Conservation (phyloP, 2,113 vertebrate genomes). For the Alexandromys fortis region DNA sequence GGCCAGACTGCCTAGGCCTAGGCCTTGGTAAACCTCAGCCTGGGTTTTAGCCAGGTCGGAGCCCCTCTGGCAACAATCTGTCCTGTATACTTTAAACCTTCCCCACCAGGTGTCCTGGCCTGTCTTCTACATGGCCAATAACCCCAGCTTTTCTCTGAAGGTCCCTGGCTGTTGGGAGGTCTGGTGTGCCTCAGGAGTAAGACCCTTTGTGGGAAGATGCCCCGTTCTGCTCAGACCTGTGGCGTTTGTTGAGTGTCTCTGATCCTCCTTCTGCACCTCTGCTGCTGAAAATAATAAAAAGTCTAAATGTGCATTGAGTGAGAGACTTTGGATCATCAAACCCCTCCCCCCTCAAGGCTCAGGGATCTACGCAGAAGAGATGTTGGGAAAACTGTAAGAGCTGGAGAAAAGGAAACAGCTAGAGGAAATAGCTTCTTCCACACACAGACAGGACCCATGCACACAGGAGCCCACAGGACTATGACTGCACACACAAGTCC, state of each 20-base stretch:
- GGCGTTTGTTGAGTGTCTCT: no score
- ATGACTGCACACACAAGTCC: neutral
- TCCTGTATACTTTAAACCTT: neutral
- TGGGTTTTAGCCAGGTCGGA: neutral
- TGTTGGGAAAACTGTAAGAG: neutral
- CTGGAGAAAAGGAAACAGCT: neutral
- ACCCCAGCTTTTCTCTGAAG: no score
- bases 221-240: rapidly evolving
- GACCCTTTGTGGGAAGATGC: rapidly evolving
- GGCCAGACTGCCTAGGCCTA: neutral
- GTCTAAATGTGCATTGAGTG: neutral
- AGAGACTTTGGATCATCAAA: neutral
- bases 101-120: neutral
- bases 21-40: neutral
- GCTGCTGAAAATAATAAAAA: neutral
- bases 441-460: neutral
- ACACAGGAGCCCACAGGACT: neutral
- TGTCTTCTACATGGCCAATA: neutral
- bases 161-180: no score
- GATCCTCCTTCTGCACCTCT: neutral
- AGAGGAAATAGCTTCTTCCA: neutral
- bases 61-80: no score
- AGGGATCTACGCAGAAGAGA: neutral
- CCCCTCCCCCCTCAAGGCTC: neutral
- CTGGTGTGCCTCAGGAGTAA: neutral